These are phyloP conservation scores for Tyrannus savana DNA, from an alignment of 2,113 vertebrate species.

Conservation along the genomic window DNA sequence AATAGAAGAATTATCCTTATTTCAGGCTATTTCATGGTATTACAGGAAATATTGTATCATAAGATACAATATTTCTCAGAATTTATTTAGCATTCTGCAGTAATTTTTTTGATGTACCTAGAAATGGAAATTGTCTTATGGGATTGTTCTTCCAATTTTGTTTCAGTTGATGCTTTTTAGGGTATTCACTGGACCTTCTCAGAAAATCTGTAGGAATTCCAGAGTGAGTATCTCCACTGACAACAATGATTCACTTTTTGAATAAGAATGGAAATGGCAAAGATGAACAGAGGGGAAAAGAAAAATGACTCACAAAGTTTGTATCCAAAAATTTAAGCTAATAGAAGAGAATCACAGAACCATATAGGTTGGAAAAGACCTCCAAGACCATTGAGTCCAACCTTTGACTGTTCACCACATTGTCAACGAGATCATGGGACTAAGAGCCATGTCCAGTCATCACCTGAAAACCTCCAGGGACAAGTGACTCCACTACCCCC, in stretches of 20 bases:
- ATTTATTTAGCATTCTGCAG: background rate
- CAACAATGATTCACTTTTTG: background rate
- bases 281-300: background rate
- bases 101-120: background rate
- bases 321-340: background rate
- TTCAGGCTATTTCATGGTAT: background rate
- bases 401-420: no score
- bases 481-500: rapidly evolving
- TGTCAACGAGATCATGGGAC: background rate
- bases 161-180: background rate
- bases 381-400: background rate
- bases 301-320: background rate
- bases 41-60: background rate
- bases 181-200: background rate
- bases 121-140: background rate
- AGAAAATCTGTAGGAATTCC: background rate
- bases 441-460: rapidly evolving
- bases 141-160: background rate
- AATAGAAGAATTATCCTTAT: background rate
- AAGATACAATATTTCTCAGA: background rate
- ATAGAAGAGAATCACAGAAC: background rate
- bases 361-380: background rate
- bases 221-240: background rate
- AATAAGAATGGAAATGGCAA: background rate
- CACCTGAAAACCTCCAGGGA: background rate